phyloP scores from a whole-genome alignment of 2,113 vertebrate genomes.

The Gambusia holbrooki region DNA sequence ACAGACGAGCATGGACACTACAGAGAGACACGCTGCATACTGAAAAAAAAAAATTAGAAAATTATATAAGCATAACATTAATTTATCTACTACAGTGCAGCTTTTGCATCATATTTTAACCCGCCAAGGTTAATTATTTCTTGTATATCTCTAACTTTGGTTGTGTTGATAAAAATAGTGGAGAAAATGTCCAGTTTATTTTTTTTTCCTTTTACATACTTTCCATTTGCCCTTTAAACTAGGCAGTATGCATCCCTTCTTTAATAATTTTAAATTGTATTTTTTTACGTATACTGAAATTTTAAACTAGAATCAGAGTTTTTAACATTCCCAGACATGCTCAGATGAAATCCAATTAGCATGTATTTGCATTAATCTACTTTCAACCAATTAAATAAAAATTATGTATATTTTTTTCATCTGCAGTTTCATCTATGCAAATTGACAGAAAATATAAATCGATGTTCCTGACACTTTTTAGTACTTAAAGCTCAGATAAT shows the following conservation, averaged over 20 bases:
- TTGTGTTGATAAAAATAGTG: background rate
- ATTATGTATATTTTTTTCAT: background rate
- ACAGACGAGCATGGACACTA: constrained; percentile 12
- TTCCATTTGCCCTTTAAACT: background rate
- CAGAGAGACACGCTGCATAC: constrained; percentile 21
- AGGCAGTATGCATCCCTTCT: background rate
- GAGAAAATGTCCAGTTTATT: background rate
- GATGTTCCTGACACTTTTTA: background rate
- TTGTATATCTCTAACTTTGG: background rate
- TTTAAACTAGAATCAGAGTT: too few species aligned
- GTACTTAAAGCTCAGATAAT: background rate
- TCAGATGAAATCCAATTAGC: too few species aligned
- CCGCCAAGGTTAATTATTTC: background rate
- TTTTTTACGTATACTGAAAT: background rate
- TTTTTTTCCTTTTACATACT: background rate
- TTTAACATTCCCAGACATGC: too few species aligned
- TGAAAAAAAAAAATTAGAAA: constrained; percentile 21
- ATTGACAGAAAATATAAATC: background rate
- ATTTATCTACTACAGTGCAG: too few species aligned
- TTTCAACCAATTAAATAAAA: background rate
- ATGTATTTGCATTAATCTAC: too few species aligned
- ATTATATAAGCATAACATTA: too few species aligned
- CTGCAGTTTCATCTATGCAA: background rate
- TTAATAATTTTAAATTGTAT: background rate
- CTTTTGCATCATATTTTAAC: background rate